These are phyloP conservation scores for Idaea biselata DNA, from an alignment of 2,888 invertebrate species.

Conservation along the genomic window DNA sequence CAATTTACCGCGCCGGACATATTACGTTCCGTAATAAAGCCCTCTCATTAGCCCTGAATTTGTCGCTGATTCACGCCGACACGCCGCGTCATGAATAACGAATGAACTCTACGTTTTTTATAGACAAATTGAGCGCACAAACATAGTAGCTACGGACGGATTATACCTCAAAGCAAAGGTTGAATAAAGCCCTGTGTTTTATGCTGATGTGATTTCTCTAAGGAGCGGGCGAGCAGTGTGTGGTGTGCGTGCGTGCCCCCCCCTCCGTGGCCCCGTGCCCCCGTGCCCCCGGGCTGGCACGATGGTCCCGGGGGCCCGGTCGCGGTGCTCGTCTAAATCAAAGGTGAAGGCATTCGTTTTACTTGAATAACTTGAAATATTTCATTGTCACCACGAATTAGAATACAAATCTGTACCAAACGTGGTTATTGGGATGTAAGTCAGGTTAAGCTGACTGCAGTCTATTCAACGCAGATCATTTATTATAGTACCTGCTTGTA, in stretches of 20 bases:
- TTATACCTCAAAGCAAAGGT: neutral
- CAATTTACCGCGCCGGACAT: neutral
- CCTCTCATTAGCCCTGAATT: slow-evolving; percentile 3
- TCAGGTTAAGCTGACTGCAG: too few species aligned
- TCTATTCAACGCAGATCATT: neutral
- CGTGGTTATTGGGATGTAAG: too few species aligned
- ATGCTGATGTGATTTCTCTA: neutral
- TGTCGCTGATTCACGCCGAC: neutral
- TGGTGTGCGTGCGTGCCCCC: neutral
- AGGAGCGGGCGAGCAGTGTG: neutral
- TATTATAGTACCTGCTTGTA: neutral
- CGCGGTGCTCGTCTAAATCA: neutral
- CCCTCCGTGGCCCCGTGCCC: neutral
- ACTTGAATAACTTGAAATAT: neutral
- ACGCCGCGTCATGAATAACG: slow-evolving; percentile 4
- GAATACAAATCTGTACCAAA: neutral
- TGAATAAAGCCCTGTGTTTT: neutral
- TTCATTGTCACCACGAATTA: neutral
- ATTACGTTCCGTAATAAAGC: slow-evolving; percentile 3
- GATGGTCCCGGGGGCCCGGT: too few species aligned
- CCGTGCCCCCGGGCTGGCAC: too few species aligned
- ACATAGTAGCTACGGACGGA: neutral
- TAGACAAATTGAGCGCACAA: neutral
- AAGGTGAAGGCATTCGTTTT: neutral
- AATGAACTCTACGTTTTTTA: slow-evolving; percentile 4